A percentile compares a stretch with the other conserved stretches of the same genome.
These are phyloP conservation scores for Scolopax bukidnonensis DNA, from an alignment of 2,797 vertebrate genomes.

Conservation along the genomic window DNA sequence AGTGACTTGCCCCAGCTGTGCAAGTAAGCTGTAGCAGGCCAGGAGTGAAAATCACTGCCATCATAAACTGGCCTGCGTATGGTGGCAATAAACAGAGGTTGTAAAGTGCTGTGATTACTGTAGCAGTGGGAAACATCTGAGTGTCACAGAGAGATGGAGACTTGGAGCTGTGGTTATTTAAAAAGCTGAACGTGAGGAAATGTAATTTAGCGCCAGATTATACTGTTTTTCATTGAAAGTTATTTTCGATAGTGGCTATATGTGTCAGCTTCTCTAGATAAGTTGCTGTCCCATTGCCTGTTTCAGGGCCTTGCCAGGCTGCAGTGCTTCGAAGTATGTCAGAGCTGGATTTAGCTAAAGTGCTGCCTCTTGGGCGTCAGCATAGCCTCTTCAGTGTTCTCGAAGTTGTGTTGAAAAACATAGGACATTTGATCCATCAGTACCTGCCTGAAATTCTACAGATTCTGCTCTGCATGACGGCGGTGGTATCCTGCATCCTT, in stretches of 20 bases:
- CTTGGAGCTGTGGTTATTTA: not conserved
- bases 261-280: not conserved
- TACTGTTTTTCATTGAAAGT: not conserved
- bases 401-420: conserved; percentile 88
- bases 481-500: conserved; percentile 83
- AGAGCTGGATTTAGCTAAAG: conserved; percentile 80
- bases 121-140: not conserved
- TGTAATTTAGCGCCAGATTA: not conserved
- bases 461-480: conserved; percentile 91
- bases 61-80: not conserved
- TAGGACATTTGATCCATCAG: conserved; percentile 88
- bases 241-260: not conserved
- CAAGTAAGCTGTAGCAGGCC: not conserved
- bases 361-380: conserved; percentile 93
- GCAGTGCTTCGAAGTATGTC: conserved; percentile 85
- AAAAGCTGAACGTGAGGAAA: not conserved
- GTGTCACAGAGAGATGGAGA: not conserved
- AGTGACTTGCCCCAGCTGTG: not conserved
- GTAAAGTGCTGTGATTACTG: not conserved
- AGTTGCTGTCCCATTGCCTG: not conserved
- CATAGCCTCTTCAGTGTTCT: conserved; percentile 92
- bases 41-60: not conserved
- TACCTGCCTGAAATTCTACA: conserved; percentile 92
- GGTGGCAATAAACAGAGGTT: not conserved
- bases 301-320: conserved; percentile 83